phyloP scores from a whole-genome alignment of 2,113 vertebrate species.

The Phainopepla nitens region DNA sequence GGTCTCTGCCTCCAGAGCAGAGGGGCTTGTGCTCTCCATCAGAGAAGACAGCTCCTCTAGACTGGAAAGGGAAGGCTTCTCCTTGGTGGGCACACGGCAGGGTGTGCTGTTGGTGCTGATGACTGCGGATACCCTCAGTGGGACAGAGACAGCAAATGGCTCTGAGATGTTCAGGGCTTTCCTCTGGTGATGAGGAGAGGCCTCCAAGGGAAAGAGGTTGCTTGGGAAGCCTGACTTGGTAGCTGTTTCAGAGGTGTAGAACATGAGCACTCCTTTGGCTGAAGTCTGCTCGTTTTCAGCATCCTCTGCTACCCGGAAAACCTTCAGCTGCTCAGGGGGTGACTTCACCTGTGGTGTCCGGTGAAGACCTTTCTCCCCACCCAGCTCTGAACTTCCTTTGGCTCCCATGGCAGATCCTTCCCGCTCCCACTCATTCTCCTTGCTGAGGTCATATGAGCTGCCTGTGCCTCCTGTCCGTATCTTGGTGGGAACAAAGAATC shows the following conservation, averaged over 20 bases:
- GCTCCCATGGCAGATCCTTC: slow-evolving; percentile 69
- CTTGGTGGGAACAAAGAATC: slow-evolving; percentile 83
- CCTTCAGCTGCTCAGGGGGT: slow-evolving; percentile 91
- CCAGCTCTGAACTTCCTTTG: slow-evolving; percentile 68
- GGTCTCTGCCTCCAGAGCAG: neutral
- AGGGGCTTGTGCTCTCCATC: slow-evolving; percentile 12
- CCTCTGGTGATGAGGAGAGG: slow-evolving; percentile 88
- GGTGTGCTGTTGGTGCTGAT: slow-evolving; percentile 96
- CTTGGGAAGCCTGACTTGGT: slow-evolving; percentile 80
- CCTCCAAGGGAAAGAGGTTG: slow-evolving; percentile 90
- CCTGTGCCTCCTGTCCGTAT: slow-evolving; percentile 81
- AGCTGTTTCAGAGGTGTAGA: slow-evolving; percentile 83
- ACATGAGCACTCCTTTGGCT: slow-evolving; percentile 88
- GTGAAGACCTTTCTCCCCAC: slow-evolving; percentile 41
- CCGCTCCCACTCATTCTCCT: slow-evolving; percentile 84
- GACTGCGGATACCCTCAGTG: slow-evolving; percentile 88
- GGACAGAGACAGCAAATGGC: slow-evolving; percentile 92
- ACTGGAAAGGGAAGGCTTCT: slow-evolving; percentile 76
- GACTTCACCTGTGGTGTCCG: slow-evolving; percentile 66
- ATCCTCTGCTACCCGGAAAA: slow-evolving; percentile 86
- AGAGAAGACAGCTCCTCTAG: slow-evolving; percentile 74
- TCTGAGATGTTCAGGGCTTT: slow-evolving; percentile 96
- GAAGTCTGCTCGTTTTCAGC: slow-evolving; percentile 81
- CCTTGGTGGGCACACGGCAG: slow-evolving; percentile 80
- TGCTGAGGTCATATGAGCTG: slow-evolving; percentile 83